Evolutionary conservation across 2,888 invertebrate genomes (phyloP).

Genomic region (Agrochola circellaris): DNA sequence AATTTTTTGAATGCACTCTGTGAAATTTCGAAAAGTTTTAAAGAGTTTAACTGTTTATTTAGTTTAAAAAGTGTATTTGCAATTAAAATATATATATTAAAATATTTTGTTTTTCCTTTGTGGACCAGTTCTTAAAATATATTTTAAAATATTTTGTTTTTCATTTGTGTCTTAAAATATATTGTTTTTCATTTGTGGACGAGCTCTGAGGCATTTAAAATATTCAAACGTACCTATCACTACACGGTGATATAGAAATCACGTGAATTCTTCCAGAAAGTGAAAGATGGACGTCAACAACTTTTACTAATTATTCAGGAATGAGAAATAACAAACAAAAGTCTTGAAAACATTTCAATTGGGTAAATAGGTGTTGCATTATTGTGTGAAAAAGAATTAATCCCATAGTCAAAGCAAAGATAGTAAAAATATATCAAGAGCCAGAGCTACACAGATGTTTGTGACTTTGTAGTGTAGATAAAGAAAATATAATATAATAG

Average conservation of each 20-base stretch:
- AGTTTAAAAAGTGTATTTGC: slow-evolving; percentile 11
- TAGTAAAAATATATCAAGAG: too few species aligned
- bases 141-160: background rate
- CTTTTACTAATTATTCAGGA: background rate
- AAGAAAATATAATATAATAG: too few species aligned
- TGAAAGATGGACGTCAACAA: background rate
- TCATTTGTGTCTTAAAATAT: too few species aligned
- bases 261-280: background rate
- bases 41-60: slow-evolving; percentile 5
- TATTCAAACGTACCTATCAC: background rate
- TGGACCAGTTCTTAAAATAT: background rate
- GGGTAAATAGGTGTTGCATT: background rate
- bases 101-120: too few species aligned
- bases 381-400: too few species aligned
- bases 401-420: too few species aligned
- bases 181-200: too few species aligned
- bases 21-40: background rate
- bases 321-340: background rate
- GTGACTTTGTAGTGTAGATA: too few species aligned
- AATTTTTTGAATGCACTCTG: background rate
- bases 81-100: background rate
- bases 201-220: background rate
- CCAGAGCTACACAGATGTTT: too few species aligned
- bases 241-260: background rate
- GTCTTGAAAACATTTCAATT: background rate